Evolutionary conservation across 2,888 invertebrate species (phyloP).

Genomic region (Vannuccia rotundouncinata): DNA sequence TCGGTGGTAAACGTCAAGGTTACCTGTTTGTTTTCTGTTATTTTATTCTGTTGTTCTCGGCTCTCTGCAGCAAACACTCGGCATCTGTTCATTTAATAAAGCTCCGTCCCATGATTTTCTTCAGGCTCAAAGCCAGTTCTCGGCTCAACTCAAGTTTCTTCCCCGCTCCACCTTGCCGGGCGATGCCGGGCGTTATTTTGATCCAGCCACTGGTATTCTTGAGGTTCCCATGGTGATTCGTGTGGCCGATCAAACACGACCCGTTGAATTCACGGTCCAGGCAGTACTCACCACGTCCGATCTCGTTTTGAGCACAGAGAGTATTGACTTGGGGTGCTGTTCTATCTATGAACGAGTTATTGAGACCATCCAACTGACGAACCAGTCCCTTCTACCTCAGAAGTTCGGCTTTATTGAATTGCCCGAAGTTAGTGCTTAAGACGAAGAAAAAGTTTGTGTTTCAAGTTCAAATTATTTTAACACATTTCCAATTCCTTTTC

Average conservation of each 20-base stretch:
- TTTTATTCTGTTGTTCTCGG: no score
- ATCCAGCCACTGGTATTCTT: slow-evolving; percentile 53
- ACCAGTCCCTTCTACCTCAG: slow-evolving; percentile 55
- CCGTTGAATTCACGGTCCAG: slow-evolving; percentile 53
- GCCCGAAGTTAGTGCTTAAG: slow-evolving; percentile 49
- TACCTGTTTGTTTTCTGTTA: no score
- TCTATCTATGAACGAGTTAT: slow-evolving; percentile 53
- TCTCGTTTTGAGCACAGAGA: slow-evolving; percentile 48
- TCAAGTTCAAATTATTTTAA: no score
- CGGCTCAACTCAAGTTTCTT: slow-evolving; percentile 55
- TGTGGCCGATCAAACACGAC: slow-evolving; percentile 55
- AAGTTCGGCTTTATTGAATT: slow-evolving; percentile 54
- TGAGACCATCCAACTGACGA: slow-evolving; percentile 49
- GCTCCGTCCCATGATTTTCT: no score
- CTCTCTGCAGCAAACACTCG: no score
- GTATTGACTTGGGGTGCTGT: slow-evolving; percentile 54
- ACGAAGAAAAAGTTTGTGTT: no score
- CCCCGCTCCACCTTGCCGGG: slow-evolving; percentile 46
- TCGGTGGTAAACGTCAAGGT: no score
- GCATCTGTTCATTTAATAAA: no score
- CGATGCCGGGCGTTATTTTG: slow-evolving; percentile 51
- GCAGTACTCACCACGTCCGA: slow-evolving; percentile 56
- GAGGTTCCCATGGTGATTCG: slow-evolving; percentile 55
- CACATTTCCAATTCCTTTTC: background rate
- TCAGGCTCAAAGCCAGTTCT: slow-evolving; percentile 55